Evolutionary conservation across 2,797 vertebrate genomes (phyloP), one percentile per base, ranked within the genome.

Genomic region (Gallinago solitaria): DNA sequence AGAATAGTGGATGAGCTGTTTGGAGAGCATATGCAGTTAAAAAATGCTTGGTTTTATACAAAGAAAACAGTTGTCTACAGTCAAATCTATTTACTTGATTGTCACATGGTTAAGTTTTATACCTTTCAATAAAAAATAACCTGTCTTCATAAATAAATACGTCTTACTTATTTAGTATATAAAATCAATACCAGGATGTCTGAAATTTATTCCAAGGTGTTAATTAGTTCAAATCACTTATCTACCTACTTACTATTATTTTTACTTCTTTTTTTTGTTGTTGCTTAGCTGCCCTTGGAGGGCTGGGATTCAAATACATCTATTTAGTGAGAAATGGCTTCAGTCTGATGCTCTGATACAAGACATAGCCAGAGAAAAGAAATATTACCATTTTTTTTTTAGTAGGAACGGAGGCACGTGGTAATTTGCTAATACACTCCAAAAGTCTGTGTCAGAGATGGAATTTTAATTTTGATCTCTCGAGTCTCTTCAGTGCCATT

Each of bases 401-500:
- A 80, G 43, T 39, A 91, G 91, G 57, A 93, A 68, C 69, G 35
- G 19, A 85, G 37, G 73, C 71, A 83, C 57, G 23, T 60, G 43
- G 37, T 37, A 78, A 91, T 69, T 89, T 87, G 50, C 54, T 94
- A 53, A 71, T 54, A 83, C 21, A 81, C 87, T 89, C 92, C 79
- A 69, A 69, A 90, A 94, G 76, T 48, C 69, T 70, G 37, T 88
- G 84, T 88, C 87, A 93, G 87, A 96, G 65, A 56, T 11, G 20
- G 69, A 94, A 92, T 92, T 96, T 91, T 91, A 94, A 88, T 92
- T 86, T 61, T 28, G 73, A 69, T 91, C 87, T 82, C 94, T 56
- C 19, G 54, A 94, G 85, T 78, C 82, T 77, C 75, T 54, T 45
- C 69, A 94, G 39, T 81, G 65, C 37, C 71, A 80, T 75, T 91